These are phyloP conservation scores for Pogona vitticeps DNA, from an alignment of 2,113 vertebrate species.

Conservation along the genomic window DNA sequence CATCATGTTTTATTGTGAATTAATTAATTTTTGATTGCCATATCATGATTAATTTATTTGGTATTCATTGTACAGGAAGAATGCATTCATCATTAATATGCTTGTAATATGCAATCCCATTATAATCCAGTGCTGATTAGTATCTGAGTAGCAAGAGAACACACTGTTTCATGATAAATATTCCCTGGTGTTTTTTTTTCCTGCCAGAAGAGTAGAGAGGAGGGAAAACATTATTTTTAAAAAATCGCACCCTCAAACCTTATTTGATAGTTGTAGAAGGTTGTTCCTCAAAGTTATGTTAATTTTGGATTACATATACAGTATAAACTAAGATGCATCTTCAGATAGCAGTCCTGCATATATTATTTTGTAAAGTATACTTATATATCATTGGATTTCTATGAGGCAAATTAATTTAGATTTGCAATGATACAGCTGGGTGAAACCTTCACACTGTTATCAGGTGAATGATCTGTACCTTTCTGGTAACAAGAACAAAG, in stretches of 20 bases:
- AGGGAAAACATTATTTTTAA: not conserved
- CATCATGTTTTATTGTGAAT: slow-evolving; percentile 53
- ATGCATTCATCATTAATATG: slow-evolving; percentile 45
- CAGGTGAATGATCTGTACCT: not conserved
- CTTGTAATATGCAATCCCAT: slow-evolving; percentile 52
- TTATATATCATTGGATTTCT: not conserved
- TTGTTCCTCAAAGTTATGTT: not conserved
- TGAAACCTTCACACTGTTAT: not conserved
- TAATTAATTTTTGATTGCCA: slow-evolving; percentile 44
- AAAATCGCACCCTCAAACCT: not conserved
- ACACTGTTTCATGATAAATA: slow-evolving; percentile 41
- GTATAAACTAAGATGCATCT: too few species aligned
- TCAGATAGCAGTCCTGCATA: not conserved
- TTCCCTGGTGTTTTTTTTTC: too few species aligned
- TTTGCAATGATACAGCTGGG: not conserved
- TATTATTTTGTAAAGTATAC: not conserved
- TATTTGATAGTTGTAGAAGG: not conserved
- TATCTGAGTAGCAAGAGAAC: slow-evolving; percentile 48
- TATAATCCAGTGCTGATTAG: slow-evolving; percentile 62
- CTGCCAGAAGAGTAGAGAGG: too few species aligned
- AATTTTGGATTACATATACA: not conserved
- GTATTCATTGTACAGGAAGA: slow-evolving; percentile 56
- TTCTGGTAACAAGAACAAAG: not conserved
- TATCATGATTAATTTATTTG: slow-evolving; percentile 59
- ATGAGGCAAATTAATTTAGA: not conserved